phyloP scores from a whole-genome alignment of 2,113 vertebrate genomes.

The Lepidothrix coronata region DNA sequence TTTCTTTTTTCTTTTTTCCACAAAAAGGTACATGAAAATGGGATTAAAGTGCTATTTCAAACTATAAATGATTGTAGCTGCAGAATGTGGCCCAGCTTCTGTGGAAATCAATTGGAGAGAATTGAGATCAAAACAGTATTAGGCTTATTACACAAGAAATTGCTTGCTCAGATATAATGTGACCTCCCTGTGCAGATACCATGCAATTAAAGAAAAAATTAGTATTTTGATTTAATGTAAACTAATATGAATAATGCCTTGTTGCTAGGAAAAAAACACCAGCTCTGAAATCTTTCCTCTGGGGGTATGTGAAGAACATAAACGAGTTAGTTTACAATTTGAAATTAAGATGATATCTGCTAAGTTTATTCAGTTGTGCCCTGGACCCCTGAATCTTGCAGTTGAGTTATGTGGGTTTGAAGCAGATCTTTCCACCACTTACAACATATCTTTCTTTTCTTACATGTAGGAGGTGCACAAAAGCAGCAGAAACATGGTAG shows the following conservation, averaged over 20 bases:
- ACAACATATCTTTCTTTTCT: neutral
- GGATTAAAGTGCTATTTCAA: neutral
- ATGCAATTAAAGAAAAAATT: neutral
- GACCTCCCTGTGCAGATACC: neutral
- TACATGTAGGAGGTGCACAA: neutral
- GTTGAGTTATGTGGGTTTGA: neutral
- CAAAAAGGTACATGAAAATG: neutral
- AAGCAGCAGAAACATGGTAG: neutral
- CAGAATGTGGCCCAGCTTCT: neutral
- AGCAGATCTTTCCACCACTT: neutral
- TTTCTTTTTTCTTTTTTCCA: neutral
- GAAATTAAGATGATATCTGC: neutral
- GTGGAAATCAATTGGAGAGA: neutral
- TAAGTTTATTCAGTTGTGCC: neutral
- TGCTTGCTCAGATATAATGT: neutral
- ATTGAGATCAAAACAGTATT: neutral
- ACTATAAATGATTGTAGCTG: neutral
- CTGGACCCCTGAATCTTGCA: neutral
- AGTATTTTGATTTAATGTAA: neutral
- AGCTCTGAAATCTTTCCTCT: neutral
- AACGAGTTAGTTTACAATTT: neutral
- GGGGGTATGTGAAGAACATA: neutral
- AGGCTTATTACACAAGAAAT: neutral
- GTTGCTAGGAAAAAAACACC: neutral
- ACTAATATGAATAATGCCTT: neutral